Base-by-base conservation (phyloP, 2,888 invertebrate genomes). In the Agapostemon virescens region DNA sequence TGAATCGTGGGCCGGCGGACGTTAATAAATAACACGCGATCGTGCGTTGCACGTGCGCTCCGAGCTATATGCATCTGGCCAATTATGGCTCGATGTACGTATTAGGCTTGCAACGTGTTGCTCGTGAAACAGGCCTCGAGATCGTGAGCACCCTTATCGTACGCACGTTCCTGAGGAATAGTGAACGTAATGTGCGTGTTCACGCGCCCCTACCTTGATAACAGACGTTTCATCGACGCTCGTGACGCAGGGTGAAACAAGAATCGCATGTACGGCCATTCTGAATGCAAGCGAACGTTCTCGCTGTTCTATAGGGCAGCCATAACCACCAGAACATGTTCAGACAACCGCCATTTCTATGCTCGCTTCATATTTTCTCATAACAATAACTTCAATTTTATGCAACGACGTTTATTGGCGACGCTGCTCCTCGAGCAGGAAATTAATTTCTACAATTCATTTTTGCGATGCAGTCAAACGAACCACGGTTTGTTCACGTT, bases 161-260 rank as follows among this genome's bases (percentile, higher is more conserved):
- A 85, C 86, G 85, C 84, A 84, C 81, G 79, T 78, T 81, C 77
- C 69, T 66, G 76, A 74, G 79, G 66, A 79, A 83, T 74, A 74
- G 79, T 81, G 80, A 82, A 77, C 85, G 77, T 83, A 87, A 87
- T 83, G 83, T 81, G 82, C 84, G 82, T 87, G 85, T 87, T 85
- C 85, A 85, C 84, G 85, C 83, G 80, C 77, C 70, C 80, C 82
- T 26, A 64, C 42, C 52, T 69, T 63, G 86, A 87, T 86, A 84
- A 84, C 81, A 76, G 71, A 71, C 70, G 74, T 77, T 82, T 69
- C 69, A 68, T 67, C 23, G 67, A 64, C 7, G 71, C 58, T 68
- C 63, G 71, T 79, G 75, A 76, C 79, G 74, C 76, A 68, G 71
- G 49, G 30, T 70, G 71, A 45, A 23, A 55, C 45, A 68, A 79